Conservation (phyloP, 2,797 vertebrate species). For the Helarctos malayanus region DNA sequence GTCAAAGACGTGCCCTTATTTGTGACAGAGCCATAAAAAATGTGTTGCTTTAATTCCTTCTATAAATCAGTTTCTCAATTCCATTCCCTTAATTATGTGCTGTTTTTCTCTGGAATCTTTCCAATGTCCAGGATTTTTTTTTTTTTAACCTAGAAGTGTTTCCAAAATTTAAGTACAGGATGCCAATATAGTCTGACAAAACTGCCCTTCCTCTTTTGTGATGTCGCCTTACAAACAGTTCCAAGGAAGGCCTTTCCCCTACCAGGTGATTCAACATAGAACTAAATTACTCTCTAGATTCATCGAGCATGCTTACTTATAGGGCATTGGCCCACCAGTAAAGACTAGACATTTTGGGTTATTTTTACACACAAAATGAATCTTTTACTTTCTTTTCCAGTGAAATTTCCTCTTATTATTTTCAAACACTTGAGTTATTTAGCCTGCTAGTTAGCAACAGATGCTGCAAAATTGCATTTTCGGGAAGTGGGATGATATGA, state of each 20-base stretch:
- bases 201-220: neutral
- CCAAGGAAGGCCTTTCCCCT: neutral
- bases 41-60: conserved; percentile 87
- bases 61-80: conserved; percentile 87
- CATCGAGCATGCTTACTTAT: neutral
- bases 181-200: neutral
- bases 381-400: neutral
- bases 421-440: neutral
- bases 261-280: neutral
- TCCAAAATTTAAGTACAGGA: conserved; percentile 34
- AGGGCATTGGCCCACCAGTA: neutral
- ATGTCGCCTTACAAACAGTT: neutral
- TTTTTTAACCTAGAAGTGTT: conserved; percentile 7
- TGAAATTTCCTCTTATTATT: neutral
- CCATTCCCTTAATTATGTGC: conserved; percentile 84
- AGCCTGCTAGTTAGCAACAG: neutral
- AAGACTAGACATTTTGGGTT: neutral
- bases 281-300: neutral
- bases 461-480: neutral
- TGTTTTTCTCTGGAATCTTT: conserved; percentile 78
- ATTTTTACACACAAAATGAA: neutral
- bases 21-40: conserved; percentile 83
- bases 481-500: neutral
- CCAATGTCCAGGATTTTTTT: conserved; percentile 62
- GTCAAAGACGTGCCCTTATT: conserved; percentile 81